Percentiles rank a stretch among this genome's conserved stretches.
These are phyloP conservation scores for Ichneumon xanthorius DNA, from an alignment of 2,888 invertebrate species.

Conservation along the genomic window DNA sequence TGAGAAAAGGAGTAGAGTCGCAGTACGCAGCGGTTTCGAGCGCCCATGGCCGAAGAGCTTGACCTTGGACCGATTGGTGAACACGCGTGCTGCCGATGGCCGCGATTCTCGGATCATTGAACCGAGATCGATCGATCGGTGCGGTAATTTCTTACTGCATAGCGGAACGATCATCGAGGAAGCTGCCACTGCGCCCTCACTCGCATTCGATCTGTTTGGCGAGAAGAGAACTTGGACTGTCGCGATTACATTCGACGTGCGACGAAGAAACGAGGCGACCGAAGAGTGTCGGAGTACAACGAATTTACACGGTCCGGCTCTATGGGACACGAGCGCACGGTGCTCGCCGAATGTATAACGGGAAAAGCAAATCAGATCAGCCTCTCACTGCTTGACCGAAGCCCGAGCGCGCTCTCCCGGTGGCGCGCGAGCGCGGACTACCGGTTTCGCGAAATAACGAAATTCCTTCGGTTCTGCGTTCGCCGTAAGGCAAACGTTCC, in stretches of 20 bases:
- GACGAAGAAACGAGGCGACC: not conserved
- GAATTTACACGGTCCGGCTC: not conserved
- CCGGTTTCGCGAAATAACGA: conserved; percentile 73
- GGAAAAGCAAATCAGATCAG: conserved; percentile 82
- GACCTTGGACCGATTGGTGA: conserved; percentile 60
- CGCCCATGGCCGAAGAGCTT: conserved; percentile 27
- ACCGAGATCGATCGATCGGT: conserved; percentile 56
- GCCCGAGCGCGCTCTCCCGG: conserved; percentile 63
- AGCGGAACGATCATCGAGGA: not conserved
- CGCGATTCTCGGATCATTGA: conserved; percentile 63
- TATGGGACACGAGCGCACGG: not conserved
- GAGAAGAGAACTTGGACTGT: not conserved
- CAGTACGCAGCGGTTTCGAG: conserved; percentile 7
- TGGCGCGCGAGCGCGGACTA: conserved; percentile 37
- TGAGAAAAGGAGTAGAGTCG: not conserved
- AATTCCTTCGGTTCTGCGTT: conserved; percentile 71
- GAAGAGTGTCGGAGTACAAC: not conserved
- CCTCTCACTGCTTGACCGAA: conserved; percentile 80
- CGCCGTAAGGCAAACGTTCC: not conserved
- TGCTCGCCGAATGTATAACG: conserved; percentile 74
- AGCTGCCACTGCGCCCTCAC: not conserved
- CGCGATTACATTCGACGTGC: not conserved
- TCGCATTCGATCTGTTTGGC: not conserved
- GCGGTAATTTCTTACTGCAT: conserved; percentile 51
- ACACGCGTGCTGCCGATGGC: conserved; percentile 48